These are phyloP conservation scores for Mnemiopsis leidyi DNA, from an alignment of 37 sponge, comb jelly and placozoan species.

Conservation along the genomic window DNA sequence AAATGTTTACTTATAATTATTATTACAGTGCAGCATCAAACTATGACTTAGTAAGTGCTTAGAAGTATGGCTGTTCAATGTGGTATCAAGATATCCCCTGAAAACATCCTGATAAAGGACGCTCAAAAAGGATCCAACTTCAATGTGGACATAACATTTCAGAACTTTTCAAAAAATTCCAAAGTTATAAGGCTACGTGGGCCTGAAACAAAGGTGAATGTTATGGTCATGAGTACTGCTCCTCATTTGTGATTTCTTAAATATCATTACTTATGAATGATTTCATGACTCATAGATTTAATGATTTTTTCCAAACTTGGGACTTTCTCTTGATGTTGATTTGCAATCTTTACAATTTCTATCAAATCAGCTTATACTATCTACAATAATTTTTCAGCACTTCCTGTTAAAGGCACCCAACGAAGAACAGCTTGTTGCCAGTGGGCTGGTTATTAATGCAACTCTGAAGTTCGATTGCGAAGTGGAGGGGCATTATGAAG, in stretches of 20 bases:
- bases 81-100: not conserved
- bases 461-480: conserved; percentile 27
- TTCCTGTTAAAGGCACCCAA: conserved; percentile 15
- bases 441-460: conserved; percentile 58
- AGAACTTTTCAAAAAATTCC: conserved; percentile 48
- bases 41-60: too few species aligned
- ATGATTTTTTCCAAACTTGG: too few species aligned
- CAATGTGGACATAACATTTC: conserved; percentile 60
- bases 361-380: too few species aligned
- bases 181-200: conserved; percentile 42
- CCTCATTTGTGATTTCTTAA: too few species aligned
- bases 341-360: too few species aligned
- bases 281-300: too few species aligned
- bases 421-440: conserved; percentile 53
- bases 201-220: conserved; percentile 20
- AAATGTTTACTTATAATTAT: too few species aligned
- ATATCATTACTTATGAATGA: too few species aligned
- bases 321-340: too few species aligned
- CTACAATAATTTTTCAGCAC: too few species aligned
- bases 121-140: not conserved
- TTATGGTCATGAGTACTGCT: too few species aligned
- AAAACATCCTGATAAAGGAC: conserved; percentile 16
- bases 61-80: not conserved
- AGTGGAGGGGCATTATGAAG: not conserved
- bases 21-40: too few species aligned